A percentile compares a stretch with the other conserved stretches of the same genome.
These are phyloP conservation scores for Agonopterix subpropinquella DNA, from an alignment of 2,888 invertebrate genomes.

Conservation along the genomic window DNA sequence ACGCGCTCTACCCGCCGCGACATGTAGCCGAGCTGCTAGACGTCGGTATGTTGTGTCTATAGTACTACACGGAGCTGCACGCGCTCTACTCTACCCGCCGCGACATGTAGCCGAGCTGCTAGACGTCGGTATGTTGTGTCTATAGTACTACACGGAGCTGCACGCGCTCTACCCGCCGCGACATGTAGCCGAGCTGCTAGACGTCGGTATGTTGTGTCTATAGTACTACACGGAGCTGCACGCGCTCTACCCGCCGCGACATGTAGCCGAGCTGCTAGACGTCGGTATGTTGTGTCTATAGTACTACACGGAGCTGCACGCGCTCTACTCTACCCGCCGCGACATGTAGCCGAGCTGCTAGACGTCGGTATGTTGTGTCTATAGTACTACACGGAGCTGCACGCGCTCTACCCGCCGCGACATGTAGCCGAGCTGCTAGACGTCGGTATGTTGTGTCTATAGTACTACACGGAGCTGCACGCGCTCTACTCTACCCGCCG, in stretches of 20 bases:
- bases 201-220: too few relatives aligned
- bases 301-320: slow-evolving; percentile 22
- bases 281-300: too few relatives aligned
- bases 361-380: too few relatives aligned
- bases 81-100: slow-evolving; percentile 34
- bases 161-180: slow-evolving; percentile 28
- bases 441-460: too few relatives aligned
- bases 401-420: slow-evolving; percentile 27
- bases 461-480: slow-evolving; percentile 19
- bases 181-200: background rate
- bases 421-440: too few relatives aligned
- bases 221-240: slow-evolving; percentile 18
- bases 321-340: slow-evolving; percentile 31
- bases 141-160: slow-evolving; percentile 13
- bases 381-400: slow-evolving; percentile 14
- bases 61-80: slow-evolving; percentile 19
- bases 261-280: too few relatives aligned
- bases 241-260: slow-evolving; percentile 25
- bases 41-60: too few relatives aligned
- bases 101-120: background rate
- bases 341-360: background rate
- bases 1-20: slow-evolving; percentile 27
- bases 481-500: slow-evolving; percentile 34
- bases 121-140: too few relatives aligned
- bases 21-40: too few relatives aligned